Evolutionary conservation across 2,888 invertebrate species (phyloP).

Genomic region (Dyspetes luteomarginatus): DNA sequence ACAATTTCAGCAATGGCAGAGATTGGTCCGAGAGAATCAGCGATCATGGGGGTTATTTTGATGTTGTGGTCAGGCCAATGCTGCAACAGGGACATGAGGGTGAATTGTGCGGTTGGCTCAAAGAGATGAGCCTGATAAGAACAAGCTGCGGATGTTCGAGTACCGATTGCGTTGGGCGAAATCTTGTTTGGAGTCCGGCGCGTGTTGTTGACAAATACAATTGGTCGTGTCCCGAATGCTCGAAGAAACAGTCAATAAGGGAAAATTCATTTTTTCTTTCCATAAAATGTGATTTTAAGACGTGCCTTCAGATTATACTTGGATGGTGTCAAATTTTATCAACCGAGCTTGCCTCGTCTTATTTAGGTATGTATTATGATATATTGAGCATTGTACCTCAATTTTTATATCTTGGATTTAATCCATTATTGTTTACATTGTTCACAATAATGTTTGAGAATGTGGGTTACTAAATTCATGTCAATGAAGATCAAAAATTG

Average conservation of each 20-base stretch:
- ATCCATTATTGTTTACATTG: no score
- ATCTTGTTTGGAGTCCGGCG: slow-evolving; percentile 84
- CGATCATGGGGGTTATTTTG: slow-evolving; percentile 82
- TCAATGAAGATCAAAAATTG: neutral
- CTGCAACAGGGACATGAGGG: slow-evolving; percentile 84
- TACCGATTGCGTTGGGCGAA: slow-evolving; percentile 81
- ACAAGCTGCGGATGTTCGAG: slow-evolving; percentile 81
- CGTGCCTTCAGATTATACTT: slow-evolving; percentile 86
- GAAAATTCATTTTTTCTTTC: slow-evolving; percentile 86
- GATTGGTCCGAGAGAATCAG: slow-evolving; percentile 72
- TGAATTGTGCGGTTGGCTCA: slow-evolving; percentile 85
- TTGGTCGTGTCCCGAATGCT: slow-evolving; percentile 84
- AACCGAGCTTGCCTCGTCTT: slow-evolving; percentile 83
- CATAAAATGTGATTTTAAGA: slow-evolving; percentile 87
- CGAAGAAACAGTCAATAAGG: slow-evolving; percentile 83
- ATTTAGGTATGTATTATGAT: slow-evolving; percentile 85
- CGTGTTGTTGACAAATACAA: slow-evolving; percentile 84
- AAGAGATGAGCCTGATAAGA: slow-evolving; percentile 84
- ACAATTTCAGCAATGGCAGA: slow-evolving; percentile 64
- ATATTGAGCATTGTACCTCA: no score
- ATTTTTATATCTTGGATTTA: no score
- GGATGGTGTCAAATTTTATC: slow-evolving; percentile 89
- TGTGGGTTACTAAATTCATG: neutral
- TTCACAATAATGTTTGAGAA: no score
- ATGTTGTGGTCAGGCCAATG: slow-evolving; percentile 84